Conservation (phyloP, 2,113 vertebrate genomes). For the Onychostoma macrolepis region DNA sequence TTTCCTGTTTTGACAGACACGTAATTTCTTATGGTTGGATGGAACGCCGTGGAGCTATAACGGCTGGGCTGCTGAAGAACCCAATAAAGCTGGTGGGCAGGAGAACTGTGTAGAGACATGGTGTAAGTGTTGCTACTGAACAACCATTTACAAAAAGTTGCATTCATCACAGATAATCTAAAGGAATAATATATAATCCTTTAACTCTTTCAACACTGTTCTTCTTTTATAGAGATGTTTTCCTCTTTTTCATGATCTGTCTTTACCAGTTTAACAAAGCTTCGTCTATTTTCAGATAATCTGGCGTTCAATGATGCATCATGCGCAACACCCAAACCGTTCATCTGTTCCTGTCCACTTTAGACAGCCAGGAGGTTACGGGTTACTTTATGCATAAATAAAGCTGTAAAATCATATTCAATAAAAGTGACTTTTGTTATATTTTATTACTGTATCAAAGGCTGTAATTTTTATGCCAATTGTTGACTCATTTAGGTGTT, state of each 20-base stretch:
- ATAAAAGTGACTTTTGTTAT: not conserved
- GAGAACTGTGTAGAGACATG: conserved; percentile 67
- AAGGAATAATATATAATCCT: not conserved
- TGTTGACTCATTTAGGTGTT: conserved; percentile 10
- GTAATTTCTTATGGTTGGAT: conserved; percentile 69
- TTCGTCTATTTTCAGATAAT: conserved; percentile 52
- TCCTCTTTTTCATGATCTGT: not conserved
- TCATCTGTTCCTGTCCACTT: conserved; percentile 65
- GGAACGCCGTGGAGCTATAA: conserved; percentile 62
- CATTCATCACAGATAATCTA: not conserved
- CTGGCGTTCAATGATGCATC: conserved; percentile 68
- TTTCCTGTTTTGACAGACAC: conserved; percentile 56
- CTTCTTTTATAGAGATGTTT: not conserved
- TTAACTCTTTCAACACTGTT: not conserved
- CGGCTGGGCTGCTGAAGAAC: conserved; percentile 65
- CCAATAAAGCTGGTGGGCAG: conserved; percentile 51
- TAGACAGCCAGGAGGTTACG: conserved; percentile 3
- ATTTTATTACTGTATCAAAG: not conserved
- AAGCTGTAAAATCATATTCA: not conserved
- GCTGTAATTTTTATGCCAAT: not conserved
- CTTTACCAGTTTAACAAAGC: not conserved
- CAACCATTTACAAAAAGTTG: not conserved
- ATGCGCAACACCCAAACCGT: conserved; percentile 62
- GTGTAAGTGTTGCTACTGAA: conserved; percentile 33
- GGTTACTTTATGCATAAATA: not conserved